phyloP scores from a whole-genome alignment of 2,797 vertebrate species.

The Synaphobranchus kaupii region DNA sequence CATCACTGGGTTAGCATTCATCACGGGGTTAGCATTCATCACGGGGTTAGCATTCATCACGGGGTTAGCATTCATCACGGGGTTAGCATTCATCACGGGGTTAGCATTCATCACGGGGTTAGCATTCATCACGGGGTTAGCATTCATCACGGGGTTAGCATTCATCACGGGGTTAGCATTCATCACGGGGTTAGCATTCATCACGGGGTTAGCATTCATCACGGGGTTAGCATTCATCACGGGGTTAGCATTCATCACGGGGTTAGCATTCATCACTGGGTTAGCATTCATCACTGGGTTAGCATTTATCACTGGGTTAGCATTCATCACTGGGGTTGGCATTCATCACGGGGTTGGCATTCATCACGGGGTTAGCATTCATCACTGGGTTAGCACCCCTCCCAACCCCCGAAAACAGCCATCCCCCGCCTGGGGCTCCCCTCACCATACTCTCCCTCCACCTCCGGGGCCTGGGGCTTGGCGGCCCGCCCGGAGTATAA shows the following conservation, averaged over 20 bases:
- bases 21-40: no score
- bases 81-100: not conserved
- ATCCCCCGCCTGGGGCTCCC: not conserved
- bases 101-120: no score
- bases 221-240: not conserved
- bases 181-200: not conserved
- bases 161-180: no score
- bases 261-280: not conserved
- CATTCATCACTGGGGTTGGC: no score
- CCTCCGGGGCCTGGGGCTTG: conserved; percentile 76
- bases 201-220: not conserved
- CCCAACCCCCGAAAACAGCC: not conserved
- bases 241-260: no score
- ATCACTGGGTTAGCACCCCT: not conserved
- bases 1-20: no score
- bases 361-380: not conserved
- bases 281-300: not conserved
- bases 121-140: not conserved
- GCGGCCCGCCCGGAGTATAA: conserved; percentile 82
- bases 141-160: not conserved
- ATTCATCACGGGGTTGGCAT: no score
- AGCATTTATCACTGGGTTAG: not conserved
- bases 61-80: not conserved
- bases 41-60: not conserved
- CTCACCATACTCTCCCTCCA: conserved; percentile 90